phyloP scores from a whole-genome alignment of 1,140 invertebrate species.

The Heliconius nattereri region DNA sequence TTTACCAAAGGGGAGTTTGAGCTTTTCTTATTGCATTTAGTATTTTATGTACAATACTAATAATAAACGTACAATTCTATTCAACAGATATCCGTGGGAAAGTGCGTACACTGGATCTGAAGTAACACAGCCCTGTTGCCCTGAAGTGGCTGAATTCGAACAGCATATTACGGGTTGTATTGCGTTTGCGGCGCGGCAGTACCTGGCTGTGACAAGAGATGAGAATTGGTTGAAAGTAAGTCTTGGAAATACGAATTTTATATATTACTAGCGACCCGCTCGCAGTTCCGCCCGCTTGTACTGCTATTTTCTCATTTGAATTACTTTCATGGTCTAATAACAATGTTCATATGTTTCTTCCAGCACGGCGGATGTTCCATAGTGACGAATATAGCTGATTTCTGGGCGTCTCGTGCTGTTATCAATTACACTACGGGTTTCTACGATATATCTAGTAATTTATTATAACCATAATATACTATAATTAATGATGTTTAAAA shows the following conservation, averaged over 20 bases:
- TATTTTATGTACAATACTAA: too few relatives aligned
- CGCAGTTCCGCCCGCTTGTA: too few relatives aligned
- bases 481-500: background rate
- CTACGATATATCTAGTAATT: conserved; percentile 78
- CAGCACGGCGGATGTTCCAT: conserved; percentile 81
- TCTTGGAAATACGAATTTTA: background rate
- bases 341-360: conserved; percentile 36
- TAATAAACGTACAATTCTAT: too few relatives aligned
- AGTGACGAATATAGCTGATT: conserved; percentile 80
- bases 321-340: too few relatives aligned
- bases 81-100: conserved; percentile 81
- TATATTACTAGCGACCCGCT: too few relatives aligned
- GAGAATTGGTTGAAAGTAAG: conserved; percentile 75
- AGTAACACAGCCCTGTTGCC: conserved; percentile 82
- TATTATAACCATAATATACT: background rate
- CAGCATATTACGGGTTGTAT: conserved; percentile 82
- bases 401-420: conserved; percentile 79
- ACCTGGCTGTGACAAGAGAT: conserved; percentile 76
- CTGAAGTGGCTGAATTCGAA: conserved; percentile 80
- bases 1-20: too few relatives aligned
- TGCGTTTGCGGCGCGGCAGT: conserved; percentile 78
- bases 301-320: too few relatives aligned
- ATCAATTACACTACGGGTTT: conserved; percentile 73
- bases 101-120: conserved; percentile 82
- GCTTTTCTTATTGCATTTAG: too few relatives aligned